Base-by-base conservation (phyloP, 2,797 vertebrate genomes). In the Amazonetta brasiliensis region DNA sequence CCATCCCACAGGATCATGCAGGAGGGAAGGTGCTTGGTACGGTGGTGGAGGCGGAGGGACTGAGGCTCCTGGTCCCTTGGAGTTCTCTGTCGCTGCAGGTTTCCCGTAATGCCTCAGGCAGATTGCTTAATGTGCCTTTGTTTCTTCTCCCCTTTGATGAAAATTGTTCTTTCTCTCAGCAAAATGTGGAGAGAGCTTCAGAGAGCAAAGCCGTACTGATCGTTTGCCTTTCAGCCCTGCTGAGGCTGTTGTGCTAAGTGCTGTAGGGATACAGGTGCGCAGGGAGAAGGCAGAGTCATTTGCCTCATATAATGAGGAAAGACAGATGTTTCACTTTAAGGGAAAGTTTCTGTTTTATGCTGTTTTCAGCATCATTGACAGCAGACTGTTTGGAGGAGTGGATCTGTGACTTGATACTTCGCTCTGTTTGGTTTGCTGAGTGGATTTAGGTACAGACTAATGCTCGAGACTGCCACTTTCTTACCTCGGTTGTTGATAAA, bases 281-380 rank as follows among this genome's bases (percentile, higher is more conserved):
- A 66, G 85, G 60, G 76, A 91, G 26, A 20, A 68, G 25, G 54
- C 20, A 26, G 50, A 55, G 30, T 71, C 1, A 4, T 84, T 75
- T 87, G 37, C 33, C 50, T 75, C 2, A 0, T 55, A 8, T 50
- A 83, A 78, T n/a, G 50, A 92, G 63, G 71, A 69, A 71, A 52
- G 59, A 75, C 69, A 86, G 76, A 68, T 72, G 28, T 12, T 85
- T 66, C 68, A 25, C 33, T 87, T 79, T 41, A n/a, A 85, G 72
- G 35, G 52, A 35, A 85, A 50, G 22, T 30, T 89, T 88, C 64
- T 72, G n/a, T 8, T 92, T 92, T 66, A 22, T 11, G 2, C 62
- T 69, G 21, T 55, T 91, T 89, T 58, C 76, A 90, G 50, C 31
- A 44, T 78, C 18, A n/a, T 3, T 84, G 33, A 39, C 14, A 73